phyloP scores from a whole-genome alignment of 2,888 invertebrate genomes.

The Leucoma salicis region DNA sequence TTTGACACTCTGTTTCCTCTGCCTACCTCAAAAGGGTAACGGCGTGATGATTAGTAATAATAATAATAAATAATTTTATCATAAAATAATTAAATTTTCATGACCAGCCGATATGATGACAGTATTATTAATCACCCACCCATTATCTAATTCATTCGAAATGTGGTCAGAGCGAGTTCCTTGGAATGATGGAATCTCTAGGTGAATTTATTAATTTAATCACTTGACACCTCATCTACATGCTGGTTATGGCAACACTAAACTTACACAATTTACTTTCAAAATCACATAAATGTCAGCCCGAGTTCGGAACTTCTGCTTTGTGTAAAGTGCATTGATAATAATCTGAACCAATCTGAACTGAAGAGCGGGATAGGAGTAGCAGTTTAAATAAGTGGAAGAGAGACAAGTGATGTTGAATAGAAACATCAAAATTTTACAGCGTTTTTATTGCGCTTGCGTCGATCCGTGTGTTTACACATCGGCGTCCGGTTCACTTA shows the following conservation, averaged over 20 bases:
- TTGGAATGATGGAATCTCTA: conserved; percentile 47
- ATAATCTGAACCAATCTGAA: conserved; percentile 75
- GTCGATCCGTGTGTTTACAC: conserved; percentile 70
- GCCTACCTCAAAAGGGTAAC: no score
- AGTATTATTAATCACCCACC: no score
- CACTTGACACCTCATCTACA: conserved; percentile 73
- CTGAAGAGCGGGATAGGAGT: conserved; percentile 42
- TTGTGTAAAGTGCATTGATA: conserved; percentile 82
- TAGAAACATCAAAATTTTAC: conserved; percentile 82
- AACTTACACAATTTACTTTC: conserved; percentile 77
- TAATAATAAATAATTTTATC: no score
- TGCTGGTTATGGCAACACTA: conserved; percentile 65
- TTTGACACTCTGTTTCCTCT: no score
- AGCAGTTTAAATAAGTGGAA: conserved; percentile 28
- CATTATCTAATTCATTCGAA: no score
- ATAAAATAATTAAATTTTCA: no score
- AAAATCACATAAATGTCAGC: conserved; percentile 78
- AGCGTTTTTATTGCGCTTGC: conserved; percentile 77
- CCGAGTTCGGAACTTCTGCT: conserved; percentile 72
- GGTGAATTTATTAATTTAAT: conserved; percentile 74
- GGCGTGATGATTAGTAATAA: no score
- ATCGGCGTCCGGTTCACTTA: conserved; percentile 64
- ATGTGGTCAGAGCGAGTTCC: background rate
- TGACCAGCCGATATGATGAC: no score
- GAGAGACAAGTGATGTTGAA: conserved; percentile 55